Evolutionary conservation across 2,888 invertebrate genomes (phyloP), one percentile per base, ranked within the genome.

Genomic region (Latrodectus hesperus): DNA sequence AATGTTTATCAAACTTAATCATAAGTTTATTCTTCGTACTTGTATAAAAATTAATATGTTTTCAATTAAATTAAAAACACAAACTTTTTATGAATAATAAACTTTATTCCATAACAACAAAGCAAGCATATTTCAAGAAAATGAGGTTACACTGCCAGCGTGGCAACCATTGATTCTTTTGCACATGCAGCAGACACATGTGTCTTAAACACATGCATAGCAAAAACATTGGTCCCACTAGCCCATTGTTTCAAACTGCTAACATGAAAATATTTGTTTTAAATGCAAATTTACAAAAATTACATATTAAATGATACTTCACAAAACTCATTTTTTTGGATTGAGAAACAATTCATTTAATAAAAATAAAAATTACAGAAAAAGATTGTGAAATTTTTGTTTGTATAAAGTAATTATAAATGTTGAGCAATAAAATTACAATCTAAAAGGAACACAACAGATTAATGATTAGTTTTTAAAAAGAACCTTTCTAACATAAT

Each of bases 61-160:
- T 38, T 38, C 16, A 65, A 9, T 1, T n/a, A 51, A 65, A 53
- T 17, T 5, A 60, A 9, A 65, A 12, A 75, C 14, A 17, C 17
- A 77, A 49, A 52, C 14, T 22, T 60, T 4, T 55, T 86, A 86
- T 55, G 86, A 87, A 81, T 82, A 87, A 87, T 87, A 87, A 82
- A 87, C 87, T 87, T 87, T 87, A 87, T 87, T 87, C 87, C 87
- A 78, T 87, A 82, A 87, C 87, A 87, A 87, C 87, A 87, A 87
- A 87, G 87, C 87, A 82, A 82, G 87, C 87, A 82, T 78, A 17
- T 76, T 78, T 68, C 55, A 81, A 81, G 51, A 72, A 73, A 82
- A 78, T 81, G 75, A 71, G 87, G 87, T 87, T 87, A 87, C 87
- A 87, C 87, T 87, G 82, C 87, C 87, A 87, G 87, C 87, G 87